Percentiles rank a stretch among this genome's conserved stretches.
These are phyloP conservation scores for Campoplex capitator DNA, from an alignment of 2,888 invertebrate genomes.

Conservation along the genomic window DNA sequence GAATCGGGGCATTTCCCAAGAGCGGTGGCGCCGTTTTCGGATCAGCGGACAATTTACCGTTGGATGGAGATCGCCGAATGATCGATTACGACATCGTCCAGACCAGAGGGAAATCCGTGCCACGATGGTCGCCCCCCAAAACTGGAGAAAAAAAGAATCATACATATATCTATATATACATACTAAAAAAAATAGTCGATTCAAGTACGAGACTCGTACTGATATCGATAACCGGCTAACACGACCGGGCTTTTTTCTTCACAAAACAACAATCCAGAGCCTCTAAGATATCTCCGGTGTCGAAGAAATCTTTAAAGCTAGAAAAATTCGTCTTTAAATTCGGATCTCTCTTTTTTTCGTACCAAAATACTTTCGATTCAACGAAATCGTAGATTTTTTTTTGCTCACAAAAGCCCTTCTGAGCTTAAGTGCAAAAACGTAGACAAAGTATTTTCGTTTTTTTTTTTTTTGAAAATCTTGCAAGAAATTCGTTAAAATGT, in stretches of 20 bases:
- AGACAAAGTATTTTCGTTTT: neutral
- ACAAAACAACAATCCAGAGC: neutral
- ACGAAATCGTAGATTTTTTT: slow-evolving; percentile 3
- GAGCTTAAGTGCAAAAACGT: slow-evolving; percentile 16
- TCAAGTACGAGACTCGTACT: slow-evolving; percentile 16
- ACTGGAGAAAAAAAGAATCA: slow-evolving; percentile 25
- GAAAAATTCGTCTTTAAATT: neutral
- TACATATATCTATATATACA: neutral
- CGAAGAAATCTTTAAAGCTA: slow-evolving; percentile 17
- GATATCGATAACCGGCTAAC: slow-evolving; percentile 20
- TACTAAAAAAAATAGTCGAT: slow-evolving; percentile 5
- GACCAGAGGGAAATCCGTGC: slow-evolving; percentile 44
- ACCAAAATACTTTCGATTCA: slow-evolving; percentile 1
- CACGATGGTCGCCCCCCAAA: slow-evolving; percentile 40
- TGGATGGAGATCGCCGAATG: slow-evolving; percentile 43
- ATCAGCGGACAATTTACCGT: slow-evolving; percentile 38
- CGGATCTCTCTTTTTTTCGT: slow-evolving; percentile 34
- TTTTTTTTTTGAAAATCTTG: neutral
- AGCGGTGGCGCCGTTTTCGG: slow-evolving; percentile 54
- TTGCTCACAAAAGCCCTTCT: neutral
- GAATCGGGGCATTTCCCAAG: slow-evolving; percentile 51
- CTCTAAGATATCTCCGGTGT: slow-evolving; percentile 3
- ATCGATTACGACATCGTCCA: slow-evolving; percentile 57
- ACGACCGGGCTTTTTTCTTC: slow-evolving; percentile 17
- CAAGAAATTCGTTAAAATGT: neutral